These are phyloP conservation scores for Melanogrammus aeglefinus DNA, from an alignment of 2,797 vertebrate genomes.

Conservation along the genomic window DNA sequence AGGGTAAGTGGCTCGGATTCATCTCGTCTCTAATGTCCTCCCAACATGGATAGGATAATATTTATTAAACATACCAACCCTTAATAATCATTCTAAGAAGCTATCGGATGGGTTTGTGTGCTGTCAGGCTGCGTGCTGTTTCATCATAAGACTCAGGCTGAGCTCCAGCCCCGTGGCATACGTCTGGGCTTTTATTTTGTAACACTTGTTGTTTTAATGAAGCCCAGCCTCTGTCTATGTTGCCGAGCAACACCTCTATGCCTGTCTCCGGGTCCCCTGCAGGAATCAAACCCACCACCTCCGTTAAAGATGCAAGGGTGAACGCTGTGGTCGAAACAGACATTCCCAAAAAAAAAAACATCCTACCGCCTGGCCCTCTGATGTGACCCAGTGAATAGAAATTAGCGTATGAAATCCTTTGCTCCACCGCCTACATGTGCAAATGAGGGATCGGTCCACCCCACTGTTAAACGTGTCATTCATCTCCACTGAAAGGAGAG, in stretches of 20 bases:
- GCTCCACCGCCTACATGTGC: slow-evolving; percentile 56
- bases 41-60: not conserved
- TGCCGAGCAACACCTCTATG: slow-evolving; percentile 50
- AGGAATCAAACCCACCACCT: not conserved
- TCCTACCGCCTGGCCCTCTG: slow-evolving; percentile 9
- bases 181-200: slow-evolving; percentile 3
- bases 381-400: slow-evolving; percentile 42
- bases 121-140: not conserved
- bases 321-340: not conserved
- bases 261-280: not conserved
- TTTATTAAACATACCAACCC: not conserved
- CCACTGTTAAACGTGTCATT: slow-evolving; percentile 57
- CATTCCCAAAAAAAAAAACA: not conserved
- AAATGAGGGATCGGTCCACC: slow-evolving; percentile 51
- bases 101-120: not conserved
- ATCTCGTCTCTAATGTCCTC: not conserved
- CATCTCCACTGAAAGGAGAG: slow-evolving; percentile 36
- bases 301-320: not conserved
- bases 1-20: not conserved
- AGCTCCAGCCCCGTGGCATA: not conserved
- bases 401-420: slow-evolving; percentile 58
- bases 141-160: not conserved
- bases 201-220: slow-evolving; percentile 43
- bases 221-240: slow-evolving; percentile 20
- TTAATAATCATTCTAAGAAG: not conserved